phyloP scores from a whole-genome alignment of 2,797 vertebrate genomes.

The Myotis pilosus region DNA sequence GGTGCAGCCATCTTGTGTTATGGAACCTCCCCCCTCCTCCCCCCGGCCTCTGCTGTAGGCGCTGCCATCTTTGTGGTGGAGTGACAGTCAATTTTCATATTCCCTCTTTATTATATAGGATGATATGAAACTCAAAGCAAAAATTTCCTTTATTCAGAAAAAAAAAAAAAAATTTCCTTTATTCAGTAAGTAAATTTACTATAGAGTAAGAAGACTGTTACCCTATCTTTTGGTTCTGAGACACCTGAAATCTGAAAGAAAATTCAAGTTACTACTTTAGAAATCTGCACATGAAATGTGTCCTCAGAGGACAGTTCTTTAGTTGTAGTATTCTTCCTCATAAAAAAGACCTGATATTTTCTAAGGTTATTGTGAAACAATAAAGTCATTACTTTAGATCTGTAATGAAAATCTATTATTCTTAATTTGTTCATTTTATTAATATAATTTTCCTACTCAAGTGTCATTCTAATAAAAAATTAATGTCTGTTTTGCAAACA shows the following conservation, averaged over 20 bases:
- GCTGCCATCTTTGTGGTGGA: too few species aligned
- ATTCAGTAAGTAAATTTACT: not conserved
- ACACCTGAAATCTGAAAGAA: not conserved
- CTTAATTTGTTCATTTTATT: constrained; percentile 36
- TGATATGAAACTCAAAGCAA: not conserved
- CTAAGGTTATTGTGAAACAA: constrained; percentile 32
- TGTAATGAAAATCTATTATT: constrained; percentile 38
- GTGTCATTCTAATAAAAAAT: constrained; percentile 36
- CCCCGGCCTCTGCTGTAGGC: too few species aligned
- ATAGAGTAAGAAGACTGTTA: not conserved
- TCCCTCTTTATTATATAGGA: too few species aligned
- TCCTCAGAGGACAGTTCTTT: not conserved
- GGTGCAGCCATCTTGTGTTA: too few species aligned
- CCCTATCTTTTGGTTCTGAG: not conserved
- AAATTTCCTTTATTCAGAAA: not conserved
- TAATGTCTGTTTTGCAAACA: not conserved
- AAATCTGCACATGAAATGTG: not conserved
- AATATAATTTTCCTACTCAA: not conserved
- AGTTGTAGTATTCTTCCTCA: not conserved
- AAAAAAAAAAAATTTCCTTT: not conserved
- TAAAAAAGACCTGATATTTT: not conserved
- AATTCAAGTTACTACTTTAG: not conserved
- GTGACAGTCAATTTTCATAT: too few species aligned
- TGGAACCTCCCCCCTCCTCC: too few species aligned
- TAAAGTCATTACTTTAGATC: not conserved